Percentiles rank a stretch among this genome's conserved stretches.
These are phyloP conservation scores for Brevimyrus niger DNA, from an alignment of 2,113 vertebrate genomes.

Conservation along the genomic window DNA sequence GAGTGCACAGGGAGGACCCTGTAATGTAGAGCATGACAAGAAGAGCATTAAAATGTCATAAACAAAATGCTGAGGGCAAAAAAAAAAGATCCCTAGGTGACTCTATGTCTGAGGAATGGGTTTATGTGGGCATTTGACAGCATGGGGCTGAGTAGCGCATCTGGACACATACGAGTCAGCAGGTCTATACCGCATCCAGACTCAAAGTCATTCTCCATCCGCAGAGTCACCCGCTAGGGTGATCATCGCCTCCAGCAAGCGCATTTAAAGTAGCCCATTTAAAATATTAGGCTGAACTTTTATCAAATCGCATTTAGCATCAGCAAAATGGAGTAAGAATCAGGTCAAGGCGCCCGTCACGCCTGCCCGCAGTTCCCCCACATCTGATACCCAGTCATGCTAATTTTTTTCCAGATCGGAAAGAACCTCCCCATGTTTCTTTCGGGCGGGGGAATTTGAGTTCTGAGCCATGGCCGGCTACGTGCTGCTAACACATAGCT, in stretches of 20 bases:
- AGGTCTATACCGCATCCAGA: not conserved
- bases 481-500: not conserved
- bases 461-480: not conserved
- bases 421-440: not conserved
- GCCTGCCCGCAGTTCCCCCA: not conserved
- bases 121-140: not conserved
- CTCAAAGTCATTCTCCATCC: not conserved
- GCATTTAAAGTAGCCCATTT: not conserved
- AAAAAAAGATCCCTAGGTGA: not conserved
- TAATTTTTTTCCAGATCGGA: not conserved
- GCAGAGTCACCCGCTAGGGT: not conserved
- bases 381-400: not conserved
- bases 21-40: not conserved
- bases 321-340: not conserved
- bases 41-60: not conserved
- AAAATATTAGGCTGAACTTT: not conserved
- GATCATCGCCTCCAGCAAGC: not conserved
- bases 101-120: not conserved
- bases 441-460: not conserved
- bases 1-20: not conserved
- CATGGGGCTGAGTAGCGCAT: not conserved
- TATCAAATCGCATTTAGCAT: not conserved
- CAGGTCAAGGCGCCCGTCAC: not conserved
- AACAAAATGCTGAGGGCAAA: not conserved
- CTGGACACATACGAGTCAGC: not conserved